Base-by-base conservation (phyloP, 2,113 vertebrate species). In the Condylura cristata region DNA sequence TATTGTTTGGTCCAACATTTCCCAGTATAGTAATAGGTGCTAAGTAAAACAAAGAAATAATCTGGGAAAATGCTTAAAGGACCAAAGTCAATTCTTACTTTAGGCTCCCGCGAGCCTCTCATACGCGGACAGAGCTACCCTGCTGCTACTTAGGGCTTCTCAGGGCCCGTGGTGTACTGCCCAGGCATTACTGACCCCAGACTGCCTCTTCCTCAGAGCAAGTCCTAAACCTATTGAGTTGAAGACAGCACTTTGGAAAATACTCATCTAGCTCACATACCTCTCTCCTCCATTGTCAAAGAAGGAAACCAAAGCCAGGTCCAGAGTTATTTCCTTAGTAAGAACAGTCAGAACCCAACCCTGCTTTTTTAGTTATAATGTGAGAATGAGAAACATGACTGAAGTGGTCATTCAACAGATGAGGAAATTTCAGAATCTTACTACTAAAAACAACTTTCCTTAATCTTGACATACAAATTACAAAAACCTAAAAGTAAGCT, bases 221-320 rank as follows among this genome's bases (percentile, higher is more conserved):
- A 66, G 34, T 39, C 32, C 39, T n/a, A 30, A 56, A 22, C 22
- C 14, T 22, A 12, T 0, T 2, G 28, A 30, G 80, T 72, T 3
- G 34, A 61, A 28, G 11, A n/a, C 12, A 66, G 61, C 46, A 66
- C 44, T 88, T 4, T 39, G 44, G 76, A 46, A 81, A 18, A 80
- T 16, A 18, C 13, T 30, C 41, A 53, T 8, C 17, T 4, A 74
- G 37, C 44, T 10, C 56, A 70, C 13, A 12, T 17, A 26, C 68
- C 56, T 32, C 18, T n/a, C 88, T 13, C 76, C 58, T 60, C 60
- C 2, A 10, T 70, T n/a, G 80, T 37, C 46, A 88, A 44, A 80
- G 75, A 12, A 72, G 30, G 41, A 66, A 93, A 79, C 8, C 34
- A 24, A 89, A 87, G 48, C 26, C 72, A 95, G 75, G 63, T 46